Evolutionary conservation across 2,888 invertebrate species (phyloP), one percentile per base, ranked within the genome.

Genomic region (Palloptera scutellata): DNA sequence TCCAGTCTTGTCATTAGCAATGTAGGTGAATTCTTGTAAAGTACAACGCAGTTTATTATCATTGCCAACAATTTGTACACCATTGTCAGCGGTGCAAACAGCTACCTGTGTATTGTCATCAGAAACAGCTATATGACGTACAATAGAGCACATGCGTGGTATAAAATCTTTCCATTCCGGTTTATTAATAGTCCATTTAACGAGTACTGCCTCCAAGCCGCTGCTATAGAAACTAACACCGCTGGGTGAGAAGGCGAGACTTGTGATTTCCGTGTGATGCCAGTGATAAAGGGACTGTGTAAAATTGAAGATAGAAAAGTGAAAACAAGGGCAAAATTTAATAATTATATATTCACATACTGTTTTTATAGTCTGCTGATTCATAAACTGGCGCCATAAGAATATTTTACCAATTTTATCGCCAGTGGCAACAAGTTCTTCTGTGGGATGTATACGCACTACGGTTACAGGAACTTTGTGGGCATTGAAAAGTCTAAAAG

Each of bases 161-260:
- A 93, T 78, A 81, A 89, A 92, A 40, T 87, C 83, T 0, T 84
- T 78, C 0, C 75, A n/a, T 6, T 86, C 79, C 0, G 86, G 82
- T 74, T 87, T 86, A 48, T 86, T 83, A 20, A 89, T 71, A 62
- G 87, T 86, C 95, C 94, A 95, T 80, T 90, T 91, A 0, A 94
- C 93, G 61, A 95, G 82, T 0, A 92, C 92, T 77, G 89, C 88
- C 82, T 95, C 95, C 58, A 87, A 87, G n/a, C 92, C 94, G 10
- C 93, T 92, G 75, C 92, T 92, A 75, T 90, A 91, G 79, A 94
- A 88, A 72, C 89, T 87, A 11, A 88, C 88, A 19, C 93, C 93
- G 82, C 83, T 75, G 1, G 79, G 76, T 12, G 92, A 90, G 78
- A 93, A 94, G 1, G 86, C 85, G 15, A 94, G 79, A 78, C 90